Percentiles rank a stretch among this genome's conserved stretches.
Evolutionary conservation across 2,888 invertebrate genomes (phyloP).

Genomic region (Fragum whitleyi): DNA sequence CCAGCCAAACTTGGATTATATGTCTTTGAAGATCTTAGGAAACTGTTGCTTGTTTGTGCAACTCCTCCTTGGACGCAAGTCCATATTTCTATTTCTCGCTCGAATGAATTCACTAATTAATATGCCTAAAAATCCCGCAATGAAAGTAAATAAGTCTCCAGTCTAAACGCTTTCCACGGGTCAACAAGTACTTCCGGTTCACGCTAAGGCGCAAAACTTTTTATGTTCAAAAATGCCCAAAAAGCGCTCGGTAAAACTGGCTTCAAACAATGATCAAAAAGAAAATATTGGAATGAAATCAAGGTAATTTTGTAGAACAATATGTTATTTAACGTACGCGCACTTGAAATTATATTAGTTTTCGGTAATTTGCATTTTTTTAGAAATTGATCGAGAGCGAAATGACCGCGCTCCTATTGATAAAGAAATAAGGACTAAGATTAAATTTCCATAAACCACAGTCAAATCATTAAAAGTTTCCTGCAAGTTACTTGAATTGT

Average conservation of each 20-base stretch:
- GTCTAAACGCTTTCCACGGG: not conserved
- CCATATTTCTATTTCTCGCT: too few relatives aligned
- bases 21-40: too few relatives aligned
- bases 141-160: not conserved
- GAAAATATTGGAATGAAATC: conserved; percentile 55
- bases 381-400: not conserved
- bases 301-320: conserved; percentile 36
- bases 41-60: too few relatives aligned
- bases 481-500: too few relatives aligned
- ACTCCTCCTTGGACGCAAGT: too few relatives aligned
- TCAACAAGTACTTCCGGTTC: conserved; percentile 55
- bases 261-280: conserved; percentile 51
- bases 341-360: not conserved
- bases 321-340: not conserved
- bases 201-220: conserved; percentile 53
- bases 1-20: too few relatives aligned
- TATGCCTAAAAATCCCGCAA: too few relatives aligned
- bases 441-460: too few relatives aligned
- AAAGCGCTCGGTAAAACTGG: conserved; percentile 59
- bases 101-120: too few relatives aligned
- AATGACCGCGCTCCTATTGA: conserved; percentile 1
- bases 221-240: conserved; percentile 59
- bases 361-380: not conserved
- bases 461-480: too few relatives aligned
- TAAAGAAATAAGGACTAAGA: not conserved